These are phyloP conservation scores for Darevskia nairensis DNA, from an alignment of 2,797 vertebrate genomes.

Conservation along the genomic window DNA sequence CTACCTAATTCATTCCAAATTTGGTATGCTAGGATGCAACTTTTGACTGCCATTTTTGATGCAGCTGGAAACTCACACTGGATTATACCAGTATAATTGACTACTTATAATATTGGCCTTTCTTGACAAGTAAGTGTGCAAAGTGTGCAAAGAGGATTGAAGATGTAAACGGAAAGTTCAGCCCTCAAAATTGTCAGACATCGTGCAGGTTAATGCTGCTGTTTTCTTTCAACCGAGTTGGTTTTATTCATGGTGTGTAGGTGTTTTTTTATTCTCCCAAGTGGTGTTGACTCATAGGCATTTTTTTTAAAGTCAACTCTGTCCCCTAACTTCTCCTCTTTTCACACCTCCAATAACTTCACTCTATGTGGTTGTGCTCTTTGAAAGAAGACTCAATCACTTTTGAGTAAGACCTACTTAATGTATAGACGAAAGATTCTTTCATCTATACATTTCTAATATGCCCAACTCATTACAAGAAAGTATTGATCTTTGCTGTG, in stretches of 20 bases:
- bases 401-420: conserved; percentile 42
- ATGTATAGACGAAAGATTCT: background rate
- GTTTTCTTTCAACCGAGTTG: conserved; percentile 44
- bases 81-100: conserved; percentile 31
- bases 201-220: conserved; percentile 37
- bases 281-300: conserved; percentile 36
- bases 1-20: background rate
- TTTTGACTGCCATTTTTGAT: background rate
- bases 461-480: conserved; percentile 33
- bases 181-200: conserved; percentile 15
- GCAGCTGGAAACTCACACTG: conserved; percentile 25
- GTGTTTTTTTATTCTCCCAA: conserved; percentile 30
- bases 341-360: conserved; percentile 46
- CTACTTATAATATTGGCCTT: conserved; percentile 25
- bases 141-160: conserved; percentile 33
- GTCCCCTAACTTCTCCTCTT: conserved; percentile 22
- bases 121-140: background rate
- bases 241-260: background rate
- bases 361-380: conserved; percentile 35
- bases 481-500: conserved; percentile 12
- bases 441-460: background rate
- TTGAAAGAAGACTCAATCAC: conserved; percentile 1
- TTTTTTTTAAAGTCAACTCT: conserved; percentile 56
- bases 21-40: background rate
- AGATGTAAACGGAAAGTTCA: conserved; percentile 45